phyloP scores from a whole-genome alignment of 2,888 invertebrate species.

The Pyrrhia umbra region DNA sequence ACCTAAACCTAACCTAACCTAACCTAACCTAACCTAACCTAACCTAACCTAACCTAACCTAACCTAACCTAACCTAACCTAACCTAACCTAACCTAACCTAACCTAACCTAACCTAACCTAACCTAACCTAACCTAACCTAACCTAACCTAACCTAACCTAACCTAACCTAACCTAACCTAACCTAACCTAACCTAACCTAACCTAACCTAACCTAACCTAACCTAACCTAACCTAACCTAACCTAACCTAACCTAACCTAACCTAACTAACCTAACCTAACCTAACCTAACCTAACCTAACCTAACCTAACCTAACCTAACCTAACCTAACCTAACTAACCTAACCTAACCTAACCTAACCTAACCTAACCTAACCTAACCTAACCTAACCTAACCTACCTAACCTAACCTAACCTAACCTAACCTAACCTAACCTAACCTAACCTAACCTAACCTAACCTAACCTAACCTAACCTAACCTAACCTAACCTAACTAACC shows the following conservation, averaged over 20 bases:
- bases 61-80: constrained; percentile 43
- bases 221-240: constrained; percentile 37
- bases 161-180: constrained; percentile 48
- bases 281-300: constrained; percentile 59
- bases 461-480: constrained; percentile 34
- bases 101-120: constrained; percentile 45
- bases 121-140: constrained; percentile 50
- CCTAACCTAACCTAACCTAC: constrained; percentile 24
- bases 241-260: constrained; percentile 35
- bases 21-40: constrained; percentile 46
- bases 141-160: constrained; percentile 49
- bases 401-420: constrained; percentile 28
- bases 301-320: constrained; percentile 47
- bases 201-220: constrained; percentile 36
- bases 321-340: constrained; percentile 41
- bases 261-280: constrained; percentile 46
- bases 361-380: constrained; percentile 32
- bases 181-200: constrained; percentile 45
- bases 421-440: constrained; percentile 29
- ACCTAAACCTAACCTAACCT: constrained; percentile 40
- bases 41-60: constrained; percentile 48
- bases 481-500: constrained; percentile 33
- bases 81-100: constrained; percentile 46
- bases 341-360: constrained; percentile 31
- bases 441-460: constrained; percentile 36